Percentiles rank a stretch among this genome's conserved stretches.
These are phyloP conservation scores for Sepioteuthis lessoniana DNA, from an alignment of 2,888 invertebrate species.

Conservation along the genomic window DNA sequence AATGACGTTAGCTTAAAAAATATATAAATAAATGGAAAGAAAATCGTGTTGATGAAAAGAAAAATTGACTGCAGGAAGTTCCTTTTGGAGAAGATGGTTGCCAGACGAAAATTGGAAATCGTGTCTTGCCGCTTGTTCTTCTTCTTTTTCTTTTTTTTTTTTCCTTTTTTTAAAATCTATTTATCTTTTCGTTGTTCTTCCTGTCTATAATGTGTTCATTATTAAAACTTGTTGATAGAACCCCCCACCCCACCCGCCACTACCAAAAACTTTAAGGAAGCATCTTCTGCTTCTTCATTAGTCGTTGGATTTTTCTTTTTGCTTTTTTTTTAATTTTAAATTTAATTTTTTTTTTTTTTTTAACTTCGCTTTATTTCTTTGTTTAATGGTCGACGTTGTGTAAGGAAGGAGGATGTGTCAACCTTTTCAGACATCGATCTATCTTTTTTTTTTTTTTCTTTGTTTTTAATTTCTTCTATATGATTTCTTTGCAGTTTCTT, in stretches of 20 bases:
- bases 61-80: not conserved
- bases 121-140: not conserved
- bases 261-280: too few species aligned
- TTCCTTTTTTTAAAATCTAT: too few species aligned
- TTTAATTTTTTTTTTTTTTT: not conserved
- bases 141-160: not conserved
- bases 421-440: not conserved
- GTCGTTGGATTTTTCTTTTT: too few species aligned
- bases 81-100: not conserved
- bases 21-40: not conserved
- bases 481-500: not conserved
- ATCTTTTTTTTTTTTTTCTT: not conserved
- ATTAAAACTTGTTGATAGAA: not conserved
- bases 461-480: not conserved
- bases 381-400: not conserved
- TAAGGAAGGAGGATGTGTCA: too few species aligned
- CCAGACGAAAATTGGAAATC: not conserved
- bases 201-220: slow-evolving; percentile 10
- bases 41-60: not conserved
- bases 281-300: too few species aligned
- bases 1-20: not conserved
- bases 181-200: not conserved
- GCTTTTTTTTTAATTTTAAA: not conserved
- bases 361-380: not conserved
- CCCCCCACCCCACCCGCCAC: not conserved